phyloP scores from a whole-genome alignment of 2,797 vertebrate species.

The Synanceia verrucosa region DNA sequence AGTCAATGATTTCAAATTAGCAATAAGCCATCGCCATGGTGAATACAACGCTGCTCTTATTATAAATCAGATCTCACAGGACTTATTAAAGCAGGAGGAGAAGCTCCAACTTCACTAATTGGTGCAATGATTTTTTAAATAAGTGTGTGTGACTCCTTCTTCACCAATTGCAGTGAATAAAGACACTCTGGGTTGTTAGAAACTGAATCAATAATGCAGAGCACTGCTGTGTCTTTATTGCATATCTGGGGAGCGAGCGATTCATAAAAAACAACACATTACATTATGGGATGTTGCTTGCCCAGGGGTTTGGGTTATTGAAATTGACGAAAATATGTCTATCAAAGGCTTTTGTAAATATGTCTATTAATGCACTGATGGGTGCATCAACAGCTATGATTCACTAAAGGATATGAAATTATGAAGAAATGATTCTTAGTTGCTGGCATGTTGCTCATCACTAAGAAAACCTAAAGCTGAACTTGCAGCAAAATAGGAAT shows the following conservation, averaged over 20 bases:
- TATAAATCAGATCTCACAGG: conserved; percentile 87
- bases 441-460: conserved; percentile 38
- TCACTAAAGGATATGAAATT: conserved; percentile 39
- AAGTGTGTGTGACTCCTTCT: conserved; percentile 58
- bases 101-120: conserved; percentile 85
- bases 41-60: conserved; percentile 85
- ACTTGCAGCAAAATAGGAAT: conserved; percentile 7
- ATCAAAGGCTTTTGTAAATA: conserved; percentile 52
- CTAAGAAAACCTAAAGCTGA: neutral
- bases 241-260: conserved; percentile 65
- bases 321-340: conserved; percentile 56
- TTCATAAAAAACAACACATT: conserved; percentile 63
- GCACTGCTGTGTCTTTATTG: conserved; percentile 77
- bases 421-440: conserved; percentile 44
- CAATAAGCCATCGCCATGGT: conserved; percentile 72
- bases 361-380: conserved; percentile 54
- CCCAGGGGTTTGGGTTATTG: conserved; percentile 57
- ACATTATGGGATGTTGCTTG: conserved; percentile 63
- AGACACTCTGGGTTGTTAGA: conserved; percentile 74
- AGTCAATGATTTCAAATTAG: conserved; percentile 89
- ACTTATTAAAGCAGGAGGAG: conserved; percentile 87
- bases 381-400: conserved; percentile 42
- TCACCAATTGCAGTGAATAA: conserved; percentile 65
- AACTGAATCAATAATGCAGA: conserved; percentile 77
- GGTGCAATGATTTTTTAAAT: conserved; percentile 82